Evolutionary conservation across 30 jellyfish, hydroid and myxozoan species (phyloP).

Genomic region (Hydractinia echinata): DNA sequence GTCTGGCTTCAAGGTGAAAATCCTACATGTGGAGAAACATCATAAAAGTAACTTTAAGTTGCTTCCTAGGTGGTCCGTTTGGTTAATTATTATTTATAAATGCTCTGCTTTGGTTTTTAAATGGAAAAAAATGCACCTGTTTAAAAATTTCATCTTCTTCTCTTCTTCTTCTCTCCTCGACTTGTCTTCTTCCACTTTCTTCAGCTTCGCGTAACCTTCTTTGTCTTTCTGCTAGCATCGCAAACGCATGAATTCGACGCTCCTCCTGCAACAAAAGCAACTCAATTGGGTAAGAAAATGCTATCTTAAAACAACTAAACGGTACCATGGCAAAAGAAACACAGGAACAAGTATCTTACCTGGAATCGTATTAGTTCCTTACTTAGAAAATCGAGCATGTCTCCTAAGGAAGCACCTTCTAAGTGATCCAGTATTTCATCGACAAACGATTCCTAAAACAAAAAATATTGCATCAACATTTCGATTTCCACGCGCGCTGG

Average conservation of each 20-base stretch:
- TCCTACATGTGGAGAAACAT: too few relatives aligned
- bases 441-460: conserved; percentile 58
- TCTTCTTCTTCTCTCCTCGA: conserved; percentile 97
- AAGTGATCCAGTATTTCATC: conserved; percentile 66
- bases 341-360: conserved; percentile 40
- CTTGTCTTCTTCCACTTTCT: conserved; percentile 95
- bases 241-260: conserved; percentile 98
- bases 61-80: too few relatives aligned
- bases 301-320: neutral
- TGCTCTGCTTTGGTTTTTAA: too few relatives aligned
- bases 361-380: conserved; percentile 86
- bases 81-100: too few relatives aligned
- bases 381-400: conserved; percentile 86
- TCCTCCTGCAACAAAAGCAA: conserved; percentile 61
- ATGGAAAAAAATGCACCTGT: conserved; percentile 56
- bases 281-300: neutral
- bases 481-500: too few relatives aligned
- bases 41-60: too few relatives aligned
- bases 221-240: conserved; percentile 98
- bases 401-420: conserved; percentile 79
- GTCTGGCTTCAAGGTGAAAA: too few relatives aligned
- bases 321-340: too few relatives aligned
- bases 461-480: neutral
- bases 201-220: conserved; percentile 98
- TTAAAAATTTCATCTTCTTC: conserved; percentile 96